A percentile compares a stretch with the other conserved stretches of the same genome.
These are phyloP conservation scores for Spilosoma lubricipeda DNA, from an alignment of 2,888 invertebrate species.

Conservation along the genomic window DNA sequence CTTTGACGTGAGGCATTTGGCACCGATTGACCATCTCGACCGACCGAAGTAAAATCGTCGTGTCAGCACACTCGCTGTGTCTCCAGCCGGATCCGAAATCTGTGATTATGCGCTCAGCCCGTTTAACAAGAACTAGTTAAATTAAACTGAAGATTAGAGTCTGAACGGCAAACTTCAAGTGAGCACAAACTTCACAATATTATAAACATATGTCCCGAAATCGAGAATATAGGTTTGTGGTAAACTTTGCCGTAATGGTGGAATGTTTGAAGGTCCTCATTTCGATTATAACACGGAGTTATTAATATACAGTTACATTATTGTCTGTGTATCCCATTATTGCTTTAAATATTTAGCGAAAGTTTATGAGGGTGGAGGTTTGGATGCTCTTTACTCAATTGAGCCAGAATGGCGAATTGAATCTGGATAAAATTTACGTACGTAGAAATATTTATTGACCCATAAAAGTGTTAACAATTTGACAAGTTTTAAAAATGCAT, in stretches of 20 bases:
- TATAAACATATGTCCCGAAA: conserved; percentile 35
- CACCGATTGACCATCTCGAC: too few species aligned
- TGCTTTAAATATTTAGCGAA: too few species aligned
- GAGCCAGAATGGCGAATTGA: not conserved
- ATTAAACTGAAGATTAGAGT: conserved; percentile 51
- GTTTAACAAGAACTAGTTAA: conserved; percentile 52
- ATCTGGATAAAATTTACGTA: too few species aligned
- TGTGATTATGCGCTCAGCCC: conserved; percentile 46
- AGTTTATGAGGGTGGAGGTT: too few species aligned
- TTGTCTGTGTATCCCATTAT: not conserved
- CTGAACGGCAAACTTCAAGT: conserved; percentile 34
- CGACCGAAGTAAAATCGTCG: too few species aligned
- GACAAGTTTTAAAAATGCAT: too few species aligned
- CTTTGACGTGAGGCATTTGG: too few species aligned
- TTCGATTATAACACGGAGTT: not conserved
- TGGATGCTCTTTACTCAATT: not conserved
- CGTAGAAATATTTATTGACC: too few species aligned
- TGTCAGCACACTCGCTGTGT: conserved; percentile 21
- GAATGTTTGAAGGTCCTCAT: conserved; percentile 3
- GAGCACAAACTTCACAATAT: conserved; percentile 31
- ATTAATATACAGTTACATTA: not conserved
- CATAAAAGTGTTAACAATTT: too few species aligned
- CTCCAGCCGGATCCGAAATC: conserved; percentile 29
- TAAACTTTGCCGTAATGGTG: not conserved
- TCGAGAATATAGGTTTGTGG: conserved; percentile 1